Percentiles rank a stretch among this genome's conserved stretches.
These are phyloP conservation scores for Stichodactyla helianthus DNA, from an alignment of 64 coral and sea anemone species.

Conservation along the genomic window DNA sequence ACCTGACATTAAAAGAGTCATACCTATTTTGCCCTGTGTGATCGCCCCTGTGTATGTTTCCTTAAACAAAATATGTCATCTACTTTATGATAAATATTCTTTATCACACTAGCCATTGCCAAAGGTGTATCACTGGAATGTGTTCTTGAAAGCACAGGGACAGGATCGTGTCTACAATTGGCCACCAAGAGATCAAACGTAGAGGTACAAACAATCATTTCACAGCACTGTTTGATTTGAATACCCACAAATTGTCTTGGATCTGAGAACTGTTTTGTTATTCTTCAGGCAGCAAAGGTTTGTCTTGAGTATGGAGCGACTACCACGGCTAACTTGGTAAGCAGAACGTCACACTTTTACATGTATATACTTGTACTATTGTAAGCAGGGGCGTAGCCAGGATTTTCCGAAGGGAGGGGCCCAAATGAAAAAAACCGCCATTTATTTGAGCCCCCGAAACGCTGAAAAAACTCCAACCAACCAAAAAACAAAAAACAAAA, in stretches of 20 bases:
- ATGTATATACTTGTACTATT: neutral
- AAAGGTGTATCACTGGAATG: neutral
- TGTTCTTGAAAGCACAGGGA: neutral
- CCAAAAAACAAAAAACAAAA: too few relatives aligned
- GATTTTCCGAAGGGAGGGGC: too few relatives aligned
- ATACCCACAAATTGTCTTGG: neutral
- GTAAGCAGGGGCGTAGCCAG: too few relatives aligned
- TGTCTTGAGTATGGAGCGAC: constrained; percentile 35
- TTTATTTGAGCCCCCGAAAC: too few relatives aligned
- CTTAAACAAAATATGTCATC: too few relatives aligned
- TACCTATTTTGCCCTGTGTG: neutral
- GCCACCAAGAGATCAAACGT: constrained; percentile 40
- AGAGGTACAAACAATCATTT: constrained; percentile 1
- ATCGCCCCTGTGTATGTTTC: neutral
- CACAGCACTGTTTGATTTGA: neutral
- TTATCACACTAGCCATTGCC: neutral
- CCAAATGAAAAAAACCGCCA: too few relatives aligned
- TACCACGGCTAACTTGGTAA: constrained; percentile 18
- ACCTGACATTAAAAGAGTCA: too few relatives aligned
- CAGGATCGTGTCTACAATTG: constrained; percentile 37
- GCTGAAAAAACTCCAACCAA: too few relatives aligned
- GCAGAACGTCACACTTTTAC: neutral
- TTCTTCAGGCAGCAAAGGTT: constrained; percentile 37
- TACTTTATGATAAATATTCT: neutral
- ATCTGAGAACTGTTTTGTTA: neutral